Base-by-base conservation (phyloP, 2,888 invertebrate species). In the Tricholauxania praeusta region DNA sequence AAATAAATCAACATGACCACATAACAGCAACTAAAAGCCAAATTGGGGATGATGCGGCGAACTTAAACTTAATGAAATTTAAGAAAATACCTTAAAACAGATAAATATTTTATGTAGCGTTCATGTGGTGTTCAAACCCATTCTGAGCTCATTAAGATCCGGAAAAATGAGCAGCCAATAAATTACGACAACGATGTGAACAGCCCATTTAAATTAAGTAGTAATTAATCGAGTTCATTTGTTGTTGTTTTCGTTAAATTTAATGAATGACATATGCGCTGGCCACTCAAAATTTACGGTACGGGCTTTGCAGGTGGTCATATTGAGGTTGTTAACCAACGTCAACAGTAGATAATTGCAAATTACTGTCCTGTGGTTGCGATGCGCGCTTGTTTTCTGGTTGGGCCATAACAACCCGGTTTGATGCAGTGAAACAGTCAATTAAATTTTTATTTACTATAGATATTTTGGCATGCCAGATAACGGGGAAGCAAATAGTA, bases 131-230 rank as follows among this genome's bases (percentile, higher is more conserved):
- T 39, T 39, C 39, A 39, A 39, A 39, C 39, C 10, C 39, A 39
- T 39, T 39, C 39, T 10, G 39, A 39, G 10, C 10, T 39, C 39
- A 39, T 39, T 39, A 10, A 39, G 10, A 7, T 1, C 39, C 10
- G 7, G 7, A 7, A 8, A 39, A 39, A 39, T 39, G 39, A 39
- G 39, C 10, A 39, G 10, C 39, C 39, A 39, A 39, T 39, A 39
- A 39, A 39, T 39, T 39, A 39, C 39, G 10, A 39, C 8, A 10
- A 4, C 39, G 10, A 39, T 39, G 39, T 39, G 39, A 10, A 10
- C 1, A 39, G 10, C 39, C 7, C 39, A 47, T 79, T 78, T 75
- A 80, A 80, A 80, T 81, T 78, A 81, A 77, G 72, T 74, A 69
- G 73, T 76, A 74, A 77, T 79, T 79, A 78, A 77, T 76, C 66